Base-by-base conservation (phyloP, 2,888 invertebrate genomes). In the Erynnis tages region DNA sequence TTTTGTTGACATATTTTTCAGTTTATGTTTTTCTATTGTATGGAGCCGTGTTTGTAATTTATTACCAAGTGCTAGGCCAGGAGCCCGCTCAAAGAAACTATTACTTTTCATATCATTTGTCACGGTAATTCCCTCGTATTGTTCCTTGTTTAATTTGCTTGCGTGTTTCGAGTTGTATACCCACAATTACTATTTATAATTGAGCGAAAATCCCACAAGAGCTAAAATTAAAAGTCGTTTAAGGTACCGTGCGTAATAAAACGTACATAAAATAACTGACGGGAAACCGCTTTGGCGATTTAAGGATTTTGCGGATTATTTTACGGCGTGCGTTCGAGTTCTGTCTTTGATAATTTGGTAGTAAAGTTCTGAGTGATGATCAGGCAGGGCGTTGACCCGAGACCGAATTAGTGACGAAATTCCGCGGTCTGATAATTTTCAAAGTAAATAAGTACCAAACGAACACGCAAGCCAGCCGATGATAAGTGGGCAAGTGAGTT, bases 11-110 rank as follows among this genome's bases (percentile, higher is more conserved):
- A 75, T n/a, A n/a, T 79, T 76, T 76, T 71, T 63, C 62, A 63
- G 61, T 71, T 78, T 71, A 76, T 77, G 71, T 73, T 78, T 73
- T 77, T 69, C 77, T 75, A 78, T 77, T 79, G 77, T 76, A 71
- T 65, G 66, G 63, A 63, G 64, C 65, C 63, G 62, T 69, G 63
- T 70, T 71, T 70, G 69, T 67, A 66, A 63, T 65, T 65, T 63
- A 65, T 64, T 60, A 63, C 59, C 43, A 49, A 50, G 52, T 47
- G 53, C 49, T 53, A 43, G 23, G n/a, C 27, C 38, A 30, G 50
- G 53, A 52, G 53, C 52, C 29, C 17, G 11, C 25, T 45, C 58
- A 56, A 57, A 62, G 49, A 61, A 35, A 48, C 29, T 37, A 32
- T 34, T 34, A 16, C 34, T 38, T 56, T 56, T 56, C 55, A 37